A percentile compares a stretch with the other conserved stretches of the same genome.
Conservation (phyloP, 2,888 invertebrate genomes). For the Aradus depressus region DNA sequence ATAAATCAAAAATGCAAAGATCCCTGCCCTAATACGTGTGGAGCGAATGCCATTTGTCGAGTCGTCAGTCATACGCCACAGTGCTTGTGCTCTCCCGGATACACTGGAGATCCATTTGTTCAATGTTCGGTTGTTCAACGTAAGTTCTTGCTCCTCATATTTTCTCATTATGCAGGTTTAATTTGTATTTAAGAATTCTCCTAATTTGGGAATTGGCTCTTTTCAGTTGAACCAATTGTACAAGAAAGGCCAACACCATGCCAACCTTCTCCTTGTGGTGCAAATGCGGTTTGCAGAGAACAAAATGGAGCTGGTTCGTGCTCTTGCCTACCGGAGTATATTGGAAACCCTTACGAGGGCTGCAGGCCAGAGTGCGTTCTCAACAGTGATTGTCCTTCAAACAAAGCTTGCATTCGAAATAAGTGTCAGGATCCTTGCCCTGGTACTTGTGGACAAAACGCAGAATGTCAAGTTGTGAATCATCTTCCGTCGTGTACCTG, state of each 20-base stretch:
- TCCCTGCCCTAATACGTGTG: slow-evolving; percentile 36
- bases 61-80: slow-evolving; percentile 37
- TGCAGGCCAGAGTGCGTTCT: slow-evolving; percentile 43
- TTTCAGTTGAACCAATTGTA: slow-evolving; percentile 29
- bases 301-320: slow-evolving; percentile 53
- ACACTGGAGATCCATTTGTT: slow-evolving; percentile 43
- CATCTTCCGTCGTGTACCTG: slow-evolving; percentile 45
- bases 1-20: slow-evolving; percentile 36
- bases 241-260: slow-evolving; percentile 46
- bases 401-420: slow-evolving; percentile 39
- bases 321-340: slow-evolving; percentile 54
- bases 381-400: slow-evolving; percentile 39
- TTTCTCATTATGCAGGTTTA: neutral
- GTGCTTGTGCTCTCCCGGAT: slow-evolving; percentile 45
- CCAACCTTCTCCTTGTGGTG: slow-evolving; percentile 42
- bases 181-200: neutral
- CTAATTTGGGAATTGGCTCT: neutral
- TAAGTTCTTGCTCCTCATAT: slow-evolving; percentile 1
- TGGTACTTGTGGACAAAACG: slow-evolving; percentile 43
- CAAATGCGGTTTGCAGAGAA: slow-evolving; percentile 42
- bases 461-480: slow-evolving; percentile 42
- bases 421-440: slow-evolving; percentile 43
- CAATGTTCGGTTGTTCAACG: slow-evolving; percentile 47
- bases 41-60: slow-evolving; percentile 36
- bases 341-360: slow-evolving; percentile 53